Evolutionary conservation across 1,140 invertebrate genomes (phyloP).

Genomic region (Conus betulinus): DNA sequence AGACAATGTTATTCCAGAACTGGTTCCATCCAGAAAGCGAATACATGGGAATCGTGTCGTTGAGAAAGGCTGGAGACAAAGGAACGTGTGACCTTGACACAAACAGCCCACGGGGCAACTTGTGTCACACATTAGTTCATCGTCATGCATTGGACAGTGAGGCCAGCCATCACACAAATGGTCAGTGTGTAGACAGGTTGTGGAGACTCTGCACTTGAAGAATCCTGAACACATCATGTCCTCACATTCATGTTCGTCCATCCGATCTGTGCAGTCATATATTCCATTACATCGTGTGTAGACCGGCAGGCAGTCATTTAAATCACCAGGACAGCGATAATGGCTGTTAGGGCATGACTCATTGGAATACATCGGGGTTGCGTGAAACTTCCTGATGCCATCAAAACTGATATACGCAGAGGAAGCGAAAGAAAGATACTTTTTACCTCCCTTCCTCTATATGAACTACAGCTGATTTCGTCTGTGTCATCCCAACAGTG

Average conservation of each 20-base stretch:
- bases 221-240: conserved; percentile 35
- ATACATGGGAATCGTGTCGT: not conserved
- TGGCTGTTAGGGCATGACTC: conserved; percentile 11
- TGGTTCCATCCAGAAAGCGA: not conserved
- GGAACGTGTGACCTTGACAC: conserved; percentile 13
- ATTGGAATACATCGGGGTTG: not conserved
- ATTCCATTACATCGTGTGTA: conserved; percentile 32
- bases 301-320: not conserved
- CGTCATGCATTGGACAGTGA: conserved; percentile 40
- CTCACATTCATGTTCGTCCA: conserved; percentile 2
- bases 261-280: not conserved
- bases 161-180: conserved; percentile 26
- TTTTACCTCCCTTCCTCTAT: too few species aligned
- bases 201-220: conserved; percentile 22
- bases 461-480: too few species aligned
- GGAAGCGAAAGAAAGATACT: not conserved
- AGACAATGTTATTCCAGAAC: not conserved
- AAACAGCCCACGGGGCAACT: conserved; percentile 46
- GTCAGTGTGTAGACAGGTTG: conserved; percentile 27
- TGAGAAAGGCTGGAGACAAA: not conserved
- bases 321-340: not conserved
- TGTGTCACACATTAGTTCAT: conserved; percentile 35
- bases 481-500: too few species aligned
- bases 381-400: not conserved
- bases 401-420: not conserved